Evolutionary conservation across 1,140 invertebrate species (phyloP).

Genomic region (Drosophila nigromelanica): DNA sequence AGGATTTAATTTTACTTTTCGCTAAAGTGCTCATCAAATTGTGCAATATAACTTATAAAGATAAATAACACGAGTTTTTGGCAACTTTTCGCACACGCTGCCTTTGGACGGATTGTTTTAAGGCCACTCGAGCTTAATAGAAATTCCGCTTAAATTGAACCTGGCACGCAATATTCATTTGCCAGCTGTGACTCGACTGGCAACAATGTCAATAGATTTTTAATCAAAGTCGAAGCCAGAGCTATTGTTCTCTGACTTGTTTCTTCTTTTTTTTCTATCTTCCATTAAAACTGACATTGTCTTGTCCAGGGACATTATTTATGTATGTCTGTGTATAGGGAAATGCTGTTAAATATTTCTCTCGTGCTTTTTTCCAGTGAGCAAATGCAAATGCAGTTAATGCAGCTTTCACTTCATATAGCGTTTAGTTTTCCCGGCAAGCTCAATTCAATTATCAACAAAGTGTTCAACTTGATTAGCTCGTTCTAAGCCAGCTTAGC

Average conservation of each 20-base stretch:
- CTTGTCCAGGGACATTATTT: background rate
- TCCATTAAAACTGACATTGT: background rate
- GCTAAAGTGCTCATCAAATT: conserved; percentile 28
- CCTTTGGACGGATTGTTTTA: background rate
- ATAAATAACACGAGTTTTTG: conserved; percentile 15
- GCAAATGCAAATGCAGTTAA: background rate
- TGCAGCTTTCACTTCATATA: conserved; percentile 3
- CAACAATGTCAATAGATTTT: conserved; percentile 60
- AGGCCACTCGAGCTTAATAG: conserved; percentile 21
- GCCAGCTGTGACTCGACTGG: background rate
- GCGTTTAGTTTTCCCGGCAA: too few species aligned
- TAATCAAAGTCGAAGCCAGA: conserved; percentile 36
- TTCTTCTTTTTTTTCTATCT: background rate
- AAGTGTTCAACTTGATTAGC: background rate
- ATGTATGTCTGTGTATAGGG: background rate
- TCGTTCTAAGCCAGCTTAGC: background rate
- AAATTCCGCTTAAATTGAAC: conserved; percentile 52
- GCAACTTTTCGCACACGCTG: conserved; percentile 21
- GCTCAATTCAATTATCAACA: background rate
- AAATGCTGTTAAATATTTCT: background rate
- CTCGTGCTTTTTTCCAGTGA: background rate
- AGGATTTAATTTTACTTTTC: too few species aligned
- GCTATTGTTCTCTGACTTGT: conserved; percentile 6
- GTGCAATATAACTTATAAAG: conserved; percentile 13
- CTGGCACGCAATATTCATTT: conserved; percentile 28